Percentiles rank a stretch among this genome's conserved stretches.
Conservation (phyloP, 2,797 vertebrate genomes). For the Telmatherina bonti region DNA sequence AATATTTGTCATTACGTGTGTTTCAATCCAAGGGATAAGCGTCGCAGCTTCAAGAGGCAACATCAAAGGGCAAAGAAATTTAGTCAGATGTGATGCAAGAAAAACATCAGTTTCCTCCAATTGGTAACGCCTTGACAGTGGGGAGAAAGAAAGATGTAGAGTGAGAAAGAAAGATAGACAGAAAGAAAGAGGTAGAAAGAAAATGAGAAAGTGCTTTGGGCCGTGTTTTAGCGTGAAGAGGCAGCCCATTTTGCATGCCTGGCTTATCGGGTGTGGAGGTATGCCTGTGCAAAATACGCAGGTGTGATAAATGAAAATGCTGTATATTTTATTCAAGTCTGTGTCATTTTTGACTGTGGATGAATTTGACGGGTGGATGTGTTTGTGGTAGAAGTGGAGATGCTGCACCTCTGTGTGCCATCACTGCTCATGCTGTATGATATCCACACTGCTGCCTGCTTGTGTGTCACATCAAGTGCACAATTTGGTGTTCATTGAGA, state of each 20-base stretch:
- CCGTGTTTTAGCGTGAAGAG: slow-evolving; percentile 64
- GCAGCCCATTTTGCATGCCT: slow-evolving; percentile 58
- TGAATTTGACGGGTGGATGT: slow-evolving; percentile 35
- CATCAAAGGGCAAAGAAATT: slow-evolving; percentile 72
- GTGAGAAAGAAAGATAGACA: slow-evolving; percentile 16
- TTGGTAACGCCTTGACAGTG: slow-evolving; percentile 52
- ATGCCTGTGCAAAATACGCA: slow-evolving; percentile 48
- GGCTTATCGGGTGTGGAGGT: slow-evolving; percentile 50
- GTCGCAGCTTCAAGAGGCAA: slow-evolving; percentile 50
- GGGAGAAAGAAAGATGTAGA: slow-evolving; percentile 44
- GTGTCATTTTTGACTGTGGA: slow-evolving; percentile 44
- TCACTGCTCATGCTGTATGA: slow-evolving; percentile 35
- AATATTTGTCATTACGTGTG: slow-evolving; percentile 52
- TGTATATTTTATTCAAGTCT: slow-evolving; percentile 43
- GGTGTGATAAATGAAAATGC: slow-evolving; percentile 61
- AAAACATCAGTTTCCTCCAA: slow-evolving; percentile 53
- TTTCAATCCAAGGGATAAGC: slow-evolving; percentile 42
- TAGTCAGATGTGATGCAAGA: slow-evolving; percentile 58
- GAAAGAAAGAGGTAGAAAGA: slow-evolving; percentile 12
- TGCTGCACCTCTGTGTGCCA: slow-evolving; percentile 7
- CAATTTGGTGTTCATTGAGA: slow-evolving; percentile 62
- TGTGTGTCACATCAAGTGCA: slow-evolving; percentile 63
- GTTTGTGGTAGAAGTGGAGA: slow-evolving; percentile 18
- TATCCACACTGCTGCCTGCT: slow-evolving; percentile 33
- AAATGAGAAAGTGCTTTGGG: slow-evolving; percentile 41